Evolutionary conservation across 2,113 vertebrate genomes (phyloP).

Genomic region (Gymnarchus niloticus): DNA sequence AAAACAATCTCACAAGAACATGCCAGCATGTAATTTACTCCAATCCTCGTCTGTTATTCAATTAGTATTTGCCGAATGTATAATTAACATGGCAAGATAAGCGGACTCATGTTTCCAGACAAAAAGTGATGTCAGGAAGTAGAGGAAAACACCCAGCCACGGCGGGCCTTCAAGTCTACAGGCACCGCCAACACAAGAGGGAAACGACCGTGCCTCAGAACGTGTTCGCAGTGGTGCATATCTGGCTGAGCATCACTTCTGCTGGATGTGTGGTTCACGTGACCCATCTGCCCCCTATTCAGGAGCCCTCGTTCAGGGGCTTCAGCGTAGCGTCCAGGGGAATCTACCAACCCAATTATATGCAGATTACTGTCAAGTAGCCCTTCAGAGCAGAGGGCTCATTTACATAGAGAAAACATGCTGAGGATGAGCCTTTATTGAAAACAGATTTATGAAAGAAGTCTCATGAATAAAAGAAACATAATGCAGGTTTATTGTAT

Average conservation of each 20-base stretch:
- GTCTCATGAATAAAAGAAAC: slow-evolving; percentile 58
- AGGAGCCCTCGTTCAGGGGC: neutral
- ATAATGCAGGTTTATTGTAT: slow-evolving; percentile 49
- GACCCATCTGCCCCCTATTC: neutral
- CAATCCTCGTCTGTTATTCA: neutral
- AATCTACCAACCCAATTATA: slow-evolving; percentile 47
- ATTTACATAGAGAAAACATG: slow-evolving; percentile 56
- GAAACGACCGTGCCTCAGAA: neutral
- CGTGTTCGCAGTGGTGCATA: no score
- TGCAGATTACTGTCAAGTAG: slow-evolving; percentile 47
- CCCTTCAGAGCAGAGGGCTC: slow-evolving; percentile 39
- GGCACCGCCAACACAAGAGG: neutral
- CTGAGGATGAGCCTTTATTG: slow-evolving; percentile 43
- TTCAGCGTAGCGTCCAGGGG: slow-evolving; percentile 20
- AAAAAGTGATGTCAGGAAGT: neutral
- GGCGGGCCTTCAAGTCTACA: neutral
- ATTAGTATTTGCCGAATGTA: neutral
- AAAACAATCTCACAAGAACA: neutral
- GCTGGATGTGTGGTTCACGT: no score
- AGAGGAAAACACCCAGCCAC: neutral
- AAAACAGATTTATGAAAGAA: slow-evolving; percentile 52
- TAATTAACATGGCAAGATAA: neutral
- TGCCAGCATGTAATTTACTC: neutral
- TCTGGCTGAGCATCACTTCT: no score
- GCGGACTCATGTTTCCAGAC: neutral